Conservation (phyloP, 2,113 vertebrate species). For the Takifugu flavidus region DNA sequence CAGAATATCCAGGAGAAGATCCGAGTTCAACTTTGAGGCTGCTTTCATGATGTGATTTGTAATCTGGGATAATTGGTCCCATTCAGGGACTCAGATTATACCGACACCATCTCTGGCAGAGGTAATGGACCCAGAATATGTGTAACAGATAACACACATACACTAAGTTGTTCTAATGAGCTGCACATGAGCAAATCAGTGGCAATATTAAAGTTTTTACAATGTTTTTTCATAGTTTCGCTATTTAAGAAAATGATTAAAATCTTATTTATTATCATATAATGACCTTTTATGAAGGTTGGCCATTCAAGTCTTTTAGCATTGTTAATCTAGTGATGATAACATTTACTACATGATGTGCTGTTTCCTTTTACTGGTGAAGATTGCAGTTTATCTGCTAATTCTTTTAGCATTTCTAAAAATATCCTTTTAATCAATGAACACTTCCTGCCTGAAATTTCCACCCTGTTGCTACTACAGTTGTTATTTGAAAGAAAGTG, state of each 20-base stretch:
- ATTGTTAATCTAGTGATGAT: too few species aligned
- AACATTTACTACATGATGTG: too few species aligned
- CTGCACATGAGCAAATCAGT: neutral
- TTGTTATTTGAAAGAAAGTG: too few species aligned
- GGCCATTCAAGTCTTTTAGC: too few species aligned
- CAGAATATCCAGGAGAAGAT: neutral
- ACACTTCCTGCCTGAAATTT: neutral
- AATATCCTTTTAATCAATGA: neutral
- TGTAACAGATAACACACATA: constrained; percentile 5
- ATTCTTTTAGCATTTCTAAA: neutral
- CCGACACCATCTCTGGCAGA: constrained; percentile 32
- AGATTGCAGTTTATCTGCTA: neutral
- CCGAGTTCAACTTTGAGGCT: constrained; percentile 26
- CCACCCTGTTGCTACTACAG: neutral
- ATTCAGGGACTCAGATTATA: constrained; percentile 54
- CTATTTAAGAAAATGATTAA: too few species aligned
- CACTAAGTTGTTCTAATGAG: neutral
- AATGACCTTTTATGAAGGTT: too few species aligned
- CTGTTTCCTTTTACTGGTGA: too few species aligned
- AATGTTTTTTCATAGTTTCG: too few species aligned
- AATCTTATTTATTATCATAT: too few species aligned
- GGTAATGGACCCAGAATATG: constrained; percentile 17
- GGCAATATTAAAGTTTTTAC: too few species aligned
- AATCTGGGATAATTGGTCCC: constrained; percentile 68
- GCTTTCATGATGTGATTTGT: constrained; percentile 45